A percentile compares a stretch with the other conserved stretches of the same genome.
Evolutionary conservation across 1,140 invertebrate species (phyloP).

Genomic region (Leptinotarsa lineolata): DNA sequence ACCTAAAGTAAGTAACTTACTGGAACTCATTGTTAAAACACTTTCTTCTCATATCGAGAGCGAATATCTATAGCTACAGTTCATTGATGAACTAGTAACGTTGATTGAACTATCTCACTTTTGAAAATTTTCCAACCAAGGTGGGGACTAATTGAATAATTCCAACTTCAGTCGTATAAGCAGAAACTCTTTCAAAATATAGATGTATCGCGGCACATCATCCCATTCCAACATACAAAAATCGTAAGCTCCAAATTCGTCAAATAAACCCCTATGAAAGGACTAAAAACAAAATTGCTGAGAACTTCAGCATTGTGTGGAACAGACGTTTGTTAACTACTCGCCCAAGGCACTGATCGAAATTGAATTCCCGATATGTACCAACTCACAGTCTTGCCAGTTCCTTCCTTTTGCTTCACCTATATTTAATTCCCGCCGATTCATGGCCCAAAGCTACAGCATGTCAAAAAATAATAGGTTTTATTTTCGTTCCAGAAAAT

Average conservation of each 20-base stretch:
- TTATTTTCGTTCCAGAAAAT: no score
- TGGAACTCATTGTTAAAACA: no score
- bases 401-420: conserved; percentile 40
- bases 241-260: background rate
- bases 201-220: no score
- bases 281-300: conserved; percentile 27
- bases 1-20: no score
- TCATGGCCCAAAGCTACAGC: conserved; percentile 35
- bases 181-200: no score
- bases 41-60: no score
- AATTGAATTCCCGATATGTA: conserved; percentile 43
- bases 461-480: background rate
- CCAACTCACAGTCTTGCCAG: conserved; percentile 33
- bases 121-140: no score
- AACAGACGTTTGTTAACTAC: conserved; percentile 41
- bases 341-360: conserved; percentile 40
- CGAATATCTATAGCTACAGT: no score
- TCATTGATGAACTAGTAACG: no score
- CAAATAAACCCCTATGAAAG: background rate
- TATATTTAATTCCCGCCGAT: conserved; percentile 40
- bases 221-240: background rate
- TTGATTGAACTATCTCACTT: no score
- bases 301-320: conserved; percentile 24
- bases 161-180: no score
- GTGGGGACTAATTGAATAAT: no score